A percentile compares a stretch with the other conserved stretches of the same genome.
Conservation (phyloP, 2,113 vertebrate species). For the Paralichthys olivaceus region DNA sequence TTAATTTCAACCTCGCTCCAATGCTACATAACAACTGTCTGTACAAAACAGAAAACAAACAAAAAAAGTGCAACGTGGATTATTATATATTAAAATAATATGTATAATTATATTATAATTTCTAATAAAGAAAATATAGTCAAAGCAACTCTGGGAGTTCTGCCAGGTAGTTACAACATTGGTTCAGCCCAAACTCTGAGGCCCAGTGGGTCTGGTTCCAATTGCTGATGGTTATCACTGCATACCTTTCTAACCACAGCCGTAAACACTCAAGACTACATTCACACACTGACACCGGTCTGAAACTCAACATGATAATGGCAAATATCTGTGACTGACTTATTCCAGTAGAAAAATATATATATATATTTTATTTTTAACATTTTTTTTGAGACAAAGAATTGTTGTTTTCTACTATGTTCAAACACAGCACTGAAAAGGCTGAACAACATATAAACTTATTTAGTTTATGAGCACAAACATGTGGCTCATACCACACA, state of each 20-base stretch:
- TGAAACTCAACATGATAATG: slow-evolving; percentile 1
- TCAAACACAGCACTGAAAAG: slow-evolving; percentile 23
- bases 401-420: slow-evolving; percentile 9
- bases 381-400: background rate
- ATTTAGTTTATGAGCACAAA: slow-evolving; percentile 15
- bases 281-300: background rate
- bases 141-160: slow-evolving; percentile 31
- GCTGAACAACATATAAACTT: background rate
- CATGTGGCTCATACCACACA: slow-evolving; percentile 33
- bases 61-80: slow-evolving; percentile 15
- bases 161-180: slow-evolving; percentile 41
- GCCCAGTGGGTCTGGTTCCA: slow-evolving; percentile 33
- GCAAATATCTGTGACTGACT: background rate
- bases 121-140: background rate
- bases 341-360: slow-evolving; percentile 2
- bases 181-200: slow-evolving; percentile 24
- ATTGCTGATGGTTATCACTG: slow-evolving; percentile 50
- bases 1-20: slow-evolving; percentile 15
- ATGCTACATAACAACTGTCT: slow-evolving; percentile 8
- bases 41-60: background rate
- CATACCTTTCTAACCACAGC: slow-evolving; percentile 37
- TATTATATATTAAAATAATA: slow-evolving; percentile 16
- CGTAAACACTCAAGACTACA: background rate
- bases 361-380: slow-evolving; percentile 10
- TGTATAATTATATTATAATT: slow-evolving; percentile 3